Conservation (phyloP, 2,113 vertebrate genomes). For the Chaenogobius annularis region DNA sequence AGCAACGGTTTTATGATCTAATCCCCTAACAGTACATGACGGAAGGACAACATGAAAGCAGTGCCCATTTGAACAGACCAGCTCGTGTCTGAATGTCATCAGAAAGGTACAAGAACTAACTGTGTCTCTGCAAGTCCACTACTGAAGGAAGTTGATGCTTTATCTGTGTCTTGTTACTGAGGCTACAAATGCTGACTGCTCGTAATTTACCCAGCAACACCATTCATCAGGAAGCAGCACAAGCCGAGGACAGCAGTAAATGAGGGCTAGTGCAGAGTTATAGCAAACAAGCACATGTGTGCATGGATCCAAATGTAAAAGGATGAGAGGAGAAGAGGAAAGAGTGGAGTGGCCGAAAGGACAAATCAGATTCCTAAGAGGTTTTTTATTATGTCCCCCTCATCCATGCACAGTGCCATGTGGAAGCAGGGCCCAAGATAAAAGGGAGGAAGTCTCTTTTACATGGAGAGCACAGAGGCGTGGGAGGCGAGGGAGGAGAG, state of each 20-base stretch:
- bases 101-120: constrained; percentile 25
- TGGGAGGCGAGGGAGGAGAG: neutral
- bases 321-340: constrained; percentile 34
- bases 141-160: constrained; percentile 38
- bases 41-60: constrained; percentile 16
- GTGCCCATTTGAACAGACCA: neutral
- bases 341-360: neutral
- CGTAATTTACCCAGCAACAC: constrained; percentile 44
- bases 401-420: constrained; percentile 37
- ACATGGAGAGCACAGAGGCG: constrained; percentile 11
- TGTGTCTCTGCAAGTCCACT: constrained; percentile 38
- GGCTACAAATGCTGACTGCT: constrained; percentile 38
- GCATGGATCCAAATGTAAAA: constrained; percentile 26
- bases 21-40: neutral
- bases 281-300: constrained; percentile 5
- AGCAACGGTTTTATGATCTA: constrained; percentile 8
- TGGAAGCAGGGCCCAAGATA: constrained; percentile 41
- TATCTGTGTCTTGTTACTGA: constrained; percentile 46
- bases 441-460: constrained; percentile 43
- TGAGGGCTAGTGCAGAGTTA: constrained; percentile 32
- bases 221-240: constrained; percentile 44
- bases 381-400: constrained; percentile 36
- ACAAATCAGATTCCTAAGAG: constrained; percentile 29
- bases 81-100: constrained; percentile 17
- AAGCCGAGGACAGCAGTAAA: constrained; percentile 39